Base-by-base conservation (phyloP, 2,113 vertebrate species). In the Thalassarche chlororhynchos region DNA sequence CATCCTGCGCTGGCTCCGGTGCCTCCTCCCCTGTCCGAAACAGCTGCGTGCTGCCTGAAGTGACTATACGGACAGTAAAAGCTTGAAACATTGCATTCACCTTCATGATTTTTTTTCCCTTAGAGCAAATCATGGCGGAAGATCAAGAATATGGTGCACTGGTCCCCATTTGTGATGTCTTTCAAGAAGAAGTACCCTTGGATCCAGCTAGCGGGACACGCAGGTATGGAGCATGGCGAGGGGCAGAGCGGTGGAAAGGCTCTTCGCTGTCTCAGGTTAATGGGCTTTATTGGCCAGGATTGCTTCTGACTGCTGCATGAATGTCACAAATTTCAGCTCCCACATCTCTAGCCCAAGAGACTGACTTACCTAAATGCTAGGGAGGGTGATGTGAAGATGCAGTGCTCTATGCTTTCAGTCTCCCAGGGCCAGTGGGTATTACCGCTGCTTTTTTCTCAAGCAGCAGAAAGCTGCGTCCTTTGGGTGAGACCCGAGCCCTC, bases 101-200 rank as follows among this genome's bases (percentile, higher is more conserved):
- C 66, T 40, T 78, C 36, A 13, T 85, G 9, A 14, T 17, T 69
- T 74, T 52, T 92, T 77, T 38, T 19, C 88, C 81, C 76, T 65
- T 90, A 99, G 99, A 99, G 99, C 98, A 99, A 99, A 93, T 99
- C 99, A 97, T 99, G 99, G 99, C 98, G 99, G 98, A 99, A 99
- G 98, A 99, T 99, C 97, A 99, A 99, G 94, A 99, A 99, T 98
- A 99, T 99, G 99, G 99, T 99, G 94, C 99, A 99, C 88, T 99
- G 99, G 99, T 99, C 99, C 12, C 99, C 99, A 1, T 99, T 99
- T 89, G 99, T 99, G 82, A 99, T 99, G 99, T 99, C 99, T 97
- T 99, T 99, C 98, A 99, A 99, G 98, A 99, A 99, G 98, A 99
- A 99, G 91, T 99, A 99, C 91, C 99, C 99, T 81, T 99, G 99